Base-by-base conservation (phyloP, 2,797 vertebrate genomes). In the Pipistrellus nathusii region DNA sequence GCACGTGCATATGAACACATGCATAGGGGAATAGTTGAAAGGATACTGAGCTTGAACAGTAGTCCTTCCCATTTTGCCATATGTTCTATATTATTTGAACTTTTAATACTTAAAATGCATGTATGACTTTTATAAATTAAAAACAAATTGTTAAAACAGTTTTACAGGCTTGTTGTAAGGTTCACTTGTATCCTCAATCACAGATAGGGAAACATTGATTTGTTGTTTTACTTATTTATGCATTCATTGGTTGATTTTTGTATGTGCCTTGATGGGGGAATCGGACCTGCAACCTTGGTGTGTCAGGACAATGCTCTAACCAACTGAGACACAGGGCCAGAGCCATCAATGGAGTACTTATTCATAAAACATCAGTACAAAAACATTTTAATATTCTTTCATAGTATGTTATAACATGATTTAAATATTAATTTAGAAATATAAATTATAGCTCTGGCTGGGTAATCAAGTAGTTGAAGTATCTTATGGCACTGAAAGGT, bases 371-470 rank as follows among this genome's bases (percentile, higher is more conserved):
- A 69, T 32, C 13, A 87, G 46, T 76, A 84, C n/a, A 73, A 81
- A 72, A 62, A 71, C 41, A 62, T 78, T 21, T 84, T 18, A 85
- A 75, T 72, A 51, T 94, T 80, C 78, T 92, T 86, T 85, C 17
- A 73, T 3, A 82, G 12, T 72, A 18, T 38, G 25, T 62, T 84
- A 68, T 68, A 55, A 78, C 7, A 66, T 76, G 38, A 85, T 57
- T 82, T 91, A 88, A 81, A 66, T 77, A 85, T 90, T 71, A 76
- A 85, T 66, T 88, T 80, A n/a, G n/a, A 84, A 95, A 78, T 64
- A 64, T n/a, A 64, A 64, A 64, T 17, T 64, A 57, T 25, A 57
- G 55, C 4, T 25, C 55, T 57, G 55, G 23, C 55, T 57, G 4
- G 21, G 21, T 57, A 9, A 57, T 4, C 55, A 57, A 11, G 25